phyloP scores from a whole-genome alignment of 1,140 invertebrate genomes.

The Steinernema feltiae region DNA sequence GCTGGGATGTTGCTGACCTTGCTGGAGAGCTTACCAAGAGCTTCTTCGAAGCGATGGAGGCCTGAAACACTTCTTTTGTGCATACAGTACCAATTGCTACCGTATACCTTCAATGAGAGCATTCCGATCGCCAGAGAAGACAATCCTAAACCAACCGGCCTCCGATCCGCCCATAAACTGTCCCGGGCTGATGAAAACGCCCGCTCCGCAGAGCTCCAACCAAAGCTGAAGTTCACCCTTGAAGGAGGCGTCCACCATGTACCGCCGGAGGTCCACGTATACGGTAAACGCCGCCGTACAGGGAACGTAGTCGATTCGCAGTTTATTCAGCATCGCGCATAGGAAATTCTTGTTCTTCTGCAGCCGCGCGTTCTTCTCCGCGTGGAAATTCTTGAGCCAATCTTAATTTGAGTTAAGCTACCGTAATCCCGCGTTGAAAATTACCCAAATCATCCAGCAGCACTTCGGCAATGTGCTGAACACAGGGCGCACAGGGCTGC shows the following conservation, averaged over 20 bases:
- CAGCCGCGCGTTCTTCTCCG: neutral
- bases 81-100: neutral
- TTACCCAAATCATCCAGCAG: conserved; percentile 29
- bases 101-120: neutral
- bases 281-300: conserved; percentile 7
- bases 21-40: neutral
- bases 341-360: conserved; percentile 3
- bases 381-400: neutral
- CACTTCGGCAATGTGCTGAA: conserved; percentile 26
- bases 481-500: conserved; percentile 36
- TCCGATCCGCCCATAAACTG: conserved; percentile 2
- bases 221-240: neutral
- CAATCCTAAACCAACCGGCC: neutral
- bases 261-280: neutral
- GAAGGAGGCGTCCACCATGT: neutral
- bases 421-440: neutral
- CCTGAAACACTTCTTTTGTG: neutral
- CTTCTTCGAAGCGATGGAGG: neutral
- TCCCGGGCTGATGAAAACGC: conserved; percentile 1
- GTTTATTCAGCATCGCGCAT: neutral
- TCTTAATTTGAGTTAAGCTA: neutral
- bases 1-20: neutral
- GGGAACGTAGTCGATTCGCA: neutral
- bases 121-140: neutral
- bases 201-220: neutral